A percentile compares a stretch with the other conserved stretches of the same genome.
These are phyloP conservation scores for Microcebus lehilahytsara DNA, from an alignment of 2,113 vertebrate genomes.

Conservation along the genomic window DNA sequence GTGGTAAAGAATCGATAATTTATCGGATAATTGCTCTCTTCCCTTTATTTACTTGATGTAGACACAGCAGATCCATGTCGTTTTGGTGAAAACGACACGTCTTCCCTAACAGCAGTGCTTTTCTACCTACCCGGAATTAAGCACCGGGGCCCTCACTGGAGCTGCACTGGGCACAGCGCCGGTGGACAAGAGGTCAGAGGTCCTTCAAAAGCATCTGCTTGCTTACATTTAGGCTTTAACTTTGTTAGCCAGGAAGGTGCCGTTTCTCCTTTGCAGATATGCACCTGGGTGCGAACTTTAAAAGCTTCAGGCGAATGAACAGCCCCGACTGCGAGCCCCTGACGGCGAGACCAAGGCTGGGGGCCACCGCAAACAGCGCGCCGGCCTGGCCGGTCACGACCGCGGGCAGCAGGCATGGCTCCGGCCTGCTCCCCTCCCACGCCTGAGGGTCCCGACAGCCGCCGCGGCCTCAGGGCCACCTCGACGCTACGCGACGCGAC, in stretches of 20 bases:
- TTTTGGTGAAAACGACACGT: background rate
- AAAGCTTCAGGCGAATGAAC: background rate
- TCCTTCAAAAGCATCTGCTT: background rate
- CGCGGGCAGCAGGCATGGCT: too few relatives aligned
- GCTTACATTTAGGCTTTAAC: background rate
- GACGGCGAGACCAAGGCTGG: background rate
- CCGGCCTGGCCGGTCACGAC: too few relatives aligned
- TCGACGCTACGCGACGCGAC: too few relatives aligned
- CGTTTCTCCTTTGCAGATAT: background rate
- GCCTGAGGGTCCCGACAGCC: too few relatives aligned
- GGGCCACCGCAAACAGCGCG: accelerated
- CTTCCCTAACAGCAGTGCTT: background rate
- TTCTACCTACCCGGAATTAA: background rate
- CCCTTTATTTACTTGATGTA: background rate
- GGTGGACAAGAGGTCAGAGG: background rate
- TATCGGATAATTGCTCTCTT: background rate
- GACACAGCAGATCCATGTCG: background rate
- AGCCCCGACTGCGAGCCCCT: background rate
- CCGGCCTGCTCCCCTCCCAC: too few relatives aligned
- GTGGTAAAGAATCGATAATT: background rate
- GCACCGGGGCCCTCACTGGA: background rate
- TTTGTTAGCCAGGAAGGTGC: background rate
- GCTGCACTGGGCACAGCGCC: background rate
- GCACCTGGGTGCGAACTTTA: background rate
- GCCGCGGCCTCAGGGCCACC: too few relatives aligned